Conservation (phyloP, 2,113 vertebrate genomes). For the Salvelinus fontinalis region DNA sequence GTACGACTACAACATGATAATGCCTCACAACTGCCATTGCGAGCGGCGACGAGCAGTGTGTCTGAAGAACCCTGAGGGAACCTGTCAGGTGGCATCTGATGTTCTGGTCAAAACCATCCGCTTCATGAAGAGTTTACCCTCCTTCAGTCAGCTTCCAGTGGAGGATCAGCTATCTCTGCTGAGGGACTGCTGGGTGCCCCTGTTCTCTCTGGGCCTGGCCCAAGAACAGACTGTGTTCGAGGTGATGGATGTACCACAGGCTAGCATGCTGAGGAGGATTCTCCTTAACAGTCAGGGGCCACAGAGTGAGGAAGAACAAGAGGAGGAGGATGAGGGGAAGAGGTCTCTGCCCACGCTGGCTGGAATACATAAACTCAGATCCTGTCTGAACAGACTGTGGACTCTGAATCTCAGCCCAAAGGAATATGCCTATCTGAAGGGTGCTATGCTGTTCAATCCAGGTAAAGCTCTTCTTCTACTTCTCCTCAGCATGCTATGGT, state of each 20-base stretch:
- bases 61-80: conserved; percentile 67
- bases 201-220: conserved; percentile 83
- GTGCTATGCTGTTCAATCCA: conserved; percentile 80
- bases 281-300: conserved; percentile 64
- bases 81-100: conserved; percentile 71
- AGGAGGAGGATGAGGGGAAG: conserved; percentile 23
- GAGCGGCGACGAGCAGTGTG: conserved; percentile 65
- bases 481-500: background rate
- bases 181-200: conserved; percentile 74
- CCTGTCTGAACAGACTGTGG: conserved; percentile 78
- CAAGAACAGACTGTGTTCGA: conserved; percentile 81
- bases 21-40: conserved; percentile 69
- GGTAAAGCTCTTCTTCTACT: conserved; percentile 66
- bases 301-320: background rate
- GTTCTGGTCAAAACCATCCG: conserved; percentile 79
- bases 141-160: conserved; percentile 72
- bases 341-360: conserved; percentile 64
- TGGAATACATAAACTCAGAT: conserved; percentile 69
- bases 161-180: conserved; percentile 75
- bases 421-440: conserved; percentile 83
- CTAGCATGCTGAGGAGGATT: conserved; percentile 83
- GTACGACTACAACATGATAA: background rate
- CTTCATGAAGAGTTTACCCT: conserved; percentile 80
- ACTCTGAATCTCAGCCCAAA: conserved; percentile 77
- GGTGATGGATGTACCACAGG: conserved; percentile 72